Base-by-base conservation (phyloP, 2,888 invertebrate species). In the Tetanocera ferruginea region DNA sequence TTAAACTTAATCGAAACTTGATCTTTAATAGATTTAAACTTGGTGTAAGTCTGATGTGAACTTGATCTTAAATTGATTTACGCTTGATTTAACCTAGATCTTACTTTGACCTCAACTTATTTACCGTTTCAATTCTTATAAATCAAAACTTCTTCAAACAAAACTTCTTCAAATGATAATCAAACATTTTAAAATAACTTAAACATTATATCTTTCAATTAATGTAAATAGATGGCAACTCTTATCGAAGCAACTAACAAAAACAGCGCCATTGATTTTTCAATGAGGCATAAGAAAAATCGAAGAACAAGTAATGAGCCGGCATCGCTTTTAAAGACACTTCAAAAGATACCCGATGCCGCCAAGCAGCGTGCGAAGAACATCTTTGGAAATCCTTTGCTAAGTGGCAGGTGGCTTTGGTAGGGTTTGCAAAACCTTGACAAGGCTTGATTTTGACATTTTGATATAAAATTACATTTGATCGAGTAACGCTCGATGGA, bases 211-310 rank as follows among this genome's bases (percentile, higher is more conserved):
- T n/a, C n/a, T n/a, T n/a, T n/a, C n/a, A n/a, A n/a, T n/a, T n/a
- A n/a, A n/a, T n/a, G n/a, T n/a, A 69, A n/a, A 25, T 8, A 14
- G 69, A 17, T 23, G 69, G 69, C 49, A 69, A 69, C 69, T 51
- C 17, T 17, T 2, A 8, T 51, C 43, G 69, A 51, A 8, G 43
- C n/a, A 25, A 67, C 14, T 25, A 1, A 11, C 28, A 23, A 25
- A 37, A 14, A 51, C 14, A 57, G 66, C 55, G 67, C 49, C 79
- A 82, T 78, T 81, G 80, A 37, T 60, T 43, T 43, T 43, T 69
- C 66, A 60, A 55, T 49, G 52, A 74, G 51, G 69, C 74, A 75
- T 52, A 23, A n/a, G 52, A 67, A 43, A 75, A 69, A 51, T 37
- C 43, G 17, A 67, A 57, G 34, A 49, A 67, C 23, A 19, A 23